A percentile compares a stretch with the other conserved stretches of the same genome.
Evolutionary conservation across 2,113 vertebrate genomes (phyloP).

Genomic region (Chrysochloris asiatica): DNA sequence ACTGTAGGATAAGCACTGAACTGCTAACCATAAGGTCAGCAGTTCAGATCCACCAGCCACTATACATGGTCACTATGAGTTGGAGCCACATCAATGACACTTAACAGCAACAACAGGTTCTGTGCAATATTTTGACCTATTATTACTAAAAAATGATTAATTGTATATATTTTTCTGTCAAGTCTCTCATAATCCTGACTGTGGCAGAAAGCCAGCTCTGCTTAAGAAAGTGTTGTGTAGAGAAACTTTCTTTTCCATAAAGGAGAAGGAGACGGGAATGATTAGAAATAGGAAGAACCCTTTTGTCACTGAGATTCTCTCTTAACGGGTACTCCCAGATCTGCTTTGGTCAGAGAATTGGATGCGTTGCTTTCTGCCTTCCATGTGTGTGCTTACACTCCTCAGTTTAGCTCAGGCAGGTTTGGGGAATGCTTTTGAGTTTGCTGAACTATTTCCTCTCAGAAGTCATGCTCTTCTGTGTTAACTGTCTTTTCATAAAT

Average conservation of each 20-base stretch:
- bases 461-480: neutral
- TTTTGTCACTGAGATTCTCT: neutral
- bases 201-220: neutral
- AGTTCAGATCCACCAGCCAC: no score
- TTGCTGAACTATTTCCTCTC: neutral
- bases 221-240: neutral
- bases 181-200: neutral
- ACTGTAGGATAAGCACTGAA: no score
- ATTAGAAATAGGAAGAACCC: neutral
- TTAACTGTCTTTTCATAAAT: neutral
- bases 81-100: no score
- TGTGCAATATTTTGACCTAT: neutral
- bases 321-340: neutral
- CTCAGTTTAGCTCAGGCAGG: neutral
- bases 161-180: neutral
- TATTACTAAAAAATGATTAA: neutral
- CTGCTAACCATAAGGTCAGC: no score
- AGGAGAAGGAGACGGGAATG: neutral
- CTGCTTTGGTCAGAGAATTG: neutral
- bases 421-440: neutral
- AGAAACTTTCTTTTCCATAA: neutral
- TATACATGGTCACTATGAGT: no score
- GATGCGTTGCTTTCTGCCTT: neutral
- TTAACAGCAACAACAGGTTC: no score
- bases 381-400: no score